Conservation (phyloP, 2,888 invertebrate genomes). For the Agrotis exclamationis region DNA sequence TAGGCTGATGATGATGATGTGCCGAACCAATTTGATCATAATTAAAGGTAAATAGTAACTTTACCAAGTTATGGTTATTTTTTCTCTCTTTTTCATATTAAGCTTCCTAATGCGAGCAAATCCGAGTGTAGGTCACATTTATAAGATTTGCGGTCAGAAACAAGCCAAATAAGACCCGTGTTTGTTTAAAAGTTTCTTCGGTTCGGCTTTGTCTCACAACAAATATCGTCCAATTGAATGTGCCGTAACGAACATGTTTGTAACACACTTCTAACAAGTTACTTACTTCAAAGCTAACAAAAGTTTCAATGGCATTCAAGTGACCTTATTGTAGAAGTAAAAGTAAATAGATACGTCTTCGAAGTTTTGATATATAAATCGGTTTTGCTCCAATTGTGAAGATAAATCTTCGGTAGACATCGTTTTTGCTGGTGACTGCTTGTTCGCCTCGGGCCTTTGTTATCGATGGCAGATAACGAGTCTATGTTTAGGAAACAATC, state of each 20-base stretch:
- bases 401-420: conserved; percentile 29
- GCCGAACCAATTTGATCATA: too few relatives aligned
- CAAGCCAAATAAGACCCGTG: not conserved
- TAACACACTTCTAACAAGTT: not conserved
- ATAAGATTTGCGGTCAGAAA: too few relatives aligned
- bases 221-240: not conserved
- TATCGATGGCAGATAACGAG: conserved; percentile 10
- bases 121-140: too few relatives aligned
- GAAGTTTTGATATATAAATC: conserved; percentile 17
- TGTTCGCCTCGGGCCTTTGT: conserved; percentile 23
- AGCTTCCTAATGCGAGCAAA: too few relatives aligned
- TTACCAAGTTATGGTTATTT: too few relatives aligned
- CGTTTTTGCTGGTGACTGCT: conserved; percentile 5
- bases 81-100: too few relatives aligned
- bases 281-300: conserved; percentile 12
- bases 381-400: conserved; percentile 8
- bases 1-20: too few relatives aligned
- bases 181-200: not conserved
- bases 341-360: conserved; percentile 9
- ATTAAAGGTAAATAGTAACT: too few relatives aligned
- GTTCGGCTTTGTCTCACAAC: not conserved
- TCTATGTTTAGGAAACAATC: not conserved
- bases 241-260: not conserved
- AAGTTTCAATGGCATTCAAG: conserved; percentile 24
- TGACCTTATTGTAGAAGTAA: not conserved